Evolutionary conservation across 2,888 invertebrate genomes (phyloP).

Genomic region (Capitulum mitella): DNA sequence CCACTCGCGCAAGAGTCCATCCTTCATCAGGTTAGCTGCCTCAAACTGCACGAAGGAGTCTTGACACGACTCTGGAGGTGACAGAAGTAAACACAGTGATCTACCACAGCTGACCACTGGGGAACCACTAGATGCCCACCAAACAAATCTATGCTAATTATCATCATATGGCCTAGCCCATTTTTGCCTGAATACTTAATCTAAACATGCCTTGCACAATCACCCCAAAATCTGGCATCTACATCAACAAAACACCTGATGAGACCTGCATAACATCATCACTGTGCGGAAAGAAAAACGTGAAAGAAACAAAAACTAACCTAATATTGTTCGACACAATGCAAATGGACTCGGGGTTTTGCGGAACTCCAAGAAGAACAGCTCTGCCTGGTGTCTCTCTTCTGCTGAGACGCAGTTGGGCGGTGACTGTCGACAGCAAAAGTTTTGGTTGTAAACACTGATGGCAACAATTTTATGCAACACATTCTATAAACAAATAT

Average conservation of each 20-base stretch:
- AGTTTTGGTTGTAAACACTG: background rate
- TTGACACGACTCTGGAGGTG: constrained; percentile 56
- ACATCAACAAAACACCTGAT: too few relatives aligned
- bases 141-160: too few relatives aligned
- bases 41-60: constrained; percentile 80
- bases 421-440: constrained; percentile 56
- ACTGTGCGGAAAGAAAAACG: too few relatives aligned
- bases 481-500: too few relatives aligned
- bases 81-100: too few relatives aligned
- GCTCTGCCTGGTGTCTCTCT: constrained; percentile 73
- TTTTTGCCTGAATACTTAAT: too few relatives aligned
- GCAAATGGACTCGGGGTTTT: constrained; percentile 73
- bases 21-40: constrained; percentile 71
- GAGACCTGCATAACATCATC: too few relatives aligned
- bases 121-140: too few relatives aligned
- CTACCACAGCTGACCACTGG: too few relatives aligned
- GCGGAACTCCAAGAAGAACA: constrained; percentile 69
- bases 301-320: constrained; percentile 43
- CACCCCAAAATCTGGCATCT: too few relatives aligned
- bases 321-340: constrained; percentile 67
- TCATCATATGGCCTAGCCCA: too few relatives aligned
- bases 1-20: constrained; percentile 79
- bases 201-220: too few relatives aligned
- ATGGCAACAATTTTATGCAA: background rate
- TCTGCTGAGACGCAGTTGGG: constrained; percentile 67